Conservation (phyloP, 1,140 invertebrate species). For the Bemisia tabaci region DNA sequence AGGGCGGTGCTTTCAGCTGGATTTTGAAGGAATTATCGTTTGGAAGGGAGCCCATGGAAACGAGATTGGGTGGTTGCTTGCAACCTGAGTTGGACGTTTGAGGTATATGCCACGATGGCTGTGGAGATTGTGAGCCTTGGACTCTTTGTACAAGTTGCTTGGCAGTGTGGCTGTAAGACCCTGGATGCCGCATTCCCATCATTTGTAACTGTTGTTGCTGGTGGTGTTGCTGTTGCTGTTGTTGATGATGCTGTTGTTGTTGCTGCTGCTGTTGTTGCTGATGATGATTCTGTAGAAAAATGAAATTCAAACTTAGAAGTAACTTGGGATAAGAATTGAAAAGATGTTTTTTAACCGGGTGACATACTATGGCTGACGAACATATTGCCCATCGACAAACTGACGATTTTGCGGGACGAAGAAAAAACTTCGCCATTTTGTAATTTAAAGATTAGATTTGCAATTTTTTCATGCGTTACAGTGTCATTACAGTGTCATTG, state of each 20-base stretch:
- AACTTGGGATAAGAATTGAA: too few species aligned
- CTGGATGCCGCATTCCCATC: not conserved
- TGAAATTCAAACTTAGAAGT: too few species aligned
- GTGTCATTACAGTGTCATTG: too few species aligned
- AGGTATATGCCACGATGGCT: conserved; percentile 49
- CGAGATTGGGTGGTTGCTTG: conserved; percentile 3
- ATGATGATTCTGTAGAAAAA: not conserved
- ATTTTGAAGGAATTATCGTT: conserved; percentile 40
- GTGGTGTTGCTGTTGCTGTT: not conserved
- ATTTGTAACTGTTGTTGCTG: not conserved
- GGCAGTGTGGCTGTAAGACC: conserved; percentile 13
- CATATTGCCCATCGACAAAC: too few species aligned
- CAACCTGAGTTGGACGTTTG: conserved; percentile 33
- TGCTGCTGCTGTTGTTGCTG: not conserved
- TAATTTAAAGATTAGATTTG: too few species aligned
- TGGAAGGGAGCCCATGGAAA: conserved; percentile 19
- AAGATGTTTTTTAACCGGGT: too few species aligned
- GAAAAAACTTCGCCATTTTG: too few species aligned
- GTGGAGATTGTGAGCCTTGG: conserved; percentile 12
- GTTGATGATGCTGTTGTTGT: not conserved
- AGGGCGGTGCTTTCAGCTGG: conserved; percentile 21
- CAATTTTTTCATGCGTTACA: too few species aligned
- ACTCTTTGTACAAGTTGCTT: conserved; percentile 15
- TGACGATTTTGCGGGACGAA: too few species aligned
- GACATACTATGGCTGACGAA: too few species aligned